Evolutionary conservation across 2,113 vertebrate genomes (phyloP), one percentile per base, ranked within the genome.

Genomic region (Melanostigma gelatinosum): DNA sequence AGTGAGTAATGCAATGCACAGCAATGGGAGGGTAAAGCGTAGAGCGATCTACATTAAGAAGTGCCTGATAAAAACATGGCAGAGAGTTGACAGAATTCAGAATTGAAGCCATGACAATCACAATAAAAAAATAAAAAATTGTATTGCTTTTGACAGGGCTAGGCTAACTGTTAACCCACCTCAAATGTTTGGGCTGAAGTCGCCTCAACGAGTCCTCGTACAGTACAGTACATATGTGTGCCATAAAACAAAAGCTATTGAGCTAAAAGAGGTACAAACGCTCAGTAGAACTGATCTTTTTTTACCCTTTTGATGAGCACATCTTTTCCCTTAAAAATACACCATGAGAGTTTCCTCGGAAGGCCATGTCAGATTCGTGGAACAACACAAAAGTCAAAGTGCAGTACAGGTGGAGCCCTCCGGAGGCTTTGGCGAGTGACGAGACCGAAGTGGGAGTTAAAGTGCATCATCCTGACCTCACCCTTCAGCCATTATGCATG

Each of bases 401-500:
- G 16, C 34, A 5, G 34, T 50, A 12, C 57, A 80, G 24, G 54
- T n/a, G 32, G 63, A 71, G 55, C 10, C 44, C 4, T 50, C 40
- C 57, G 38, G 15, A 77, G 50, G 54, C 27, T 85, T 75, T 27
- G 42, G 1, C 73, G 36, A 77, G 32, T 54, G 10, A 65, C 15
- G 4, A 36, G 63, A 52, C 20, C 8, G 9, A 24, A 64, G 66
- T 5, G 20, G 8, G 27, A 65, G 75, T 44, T 52, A 66, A 44
- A 67, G 34, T 10, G 22, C 60, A 79, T 29, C 50, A 61, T 58
- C 55, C 75, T 82, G 72, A 82, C 76, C 75, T 85, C 79, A 77
- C 52, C 32, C 66, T 61, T 82, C 73, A 90, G 77, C 18, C 68
- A 88, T 89, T 87, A 92, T 89, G 91, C 84, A 91, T 85, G 85